Percentiles rank a stretch among this genome's conserved stretches.
phyloP scores from a whole-genome alignment of 2,888 invertebrate species.

The Pseudococcus longispinus region DNA sequence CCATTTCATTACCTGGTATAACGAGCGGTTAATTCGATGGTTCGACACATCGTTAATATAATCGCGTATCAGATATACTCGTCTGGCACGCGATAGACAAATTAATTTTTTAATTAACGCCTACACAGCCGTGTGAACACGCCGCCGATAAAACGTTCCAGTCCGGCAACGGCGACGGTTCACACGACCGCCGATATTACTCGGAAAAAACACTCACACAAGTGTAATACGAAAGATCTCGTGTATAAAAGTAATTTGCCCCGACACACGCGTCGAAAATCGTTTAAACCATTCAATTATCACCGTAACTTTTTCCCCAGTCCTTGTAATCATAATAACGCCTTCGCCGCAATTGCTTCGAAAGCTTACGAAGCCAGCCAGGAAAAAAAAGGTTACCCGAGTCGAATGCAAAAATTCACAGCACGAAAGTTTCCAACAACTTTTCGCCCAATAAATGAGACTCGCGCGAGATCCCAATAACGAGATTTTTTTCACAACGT shows the following conservation, averaged over 20 bases:
- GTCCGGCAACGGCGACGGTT: not conserved
- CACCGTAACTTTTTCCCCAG: not conserved
- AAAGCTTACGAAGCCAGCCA: not conserved
- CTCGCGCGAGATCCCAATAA: conserved; percentile 21
- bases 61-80: conserved; percentile 20
- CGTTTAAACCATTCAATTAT: conserved; percentile 31
- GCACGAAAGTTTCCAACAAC: conserved; percentile 12
- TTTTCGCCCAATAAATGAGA: conserved; percentile 28
- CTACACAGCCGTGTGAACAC: not conserved
- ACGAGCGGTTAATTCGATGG: conserved; percentile 18
- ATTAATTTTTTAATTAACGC: conserved; percentile 34
- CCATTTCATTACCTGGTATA: conserved; percentile 1
- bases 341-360: conserved; percentile 5
- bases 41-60: conserved; percentile 22
- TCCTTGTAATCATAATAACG: conserved; percentile 18
- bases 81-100: conserved; percentile 31
- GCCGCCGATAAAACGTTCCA: not conserved
- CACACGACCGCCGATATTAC: not conserved
- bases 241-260: conserved; percentile 19
- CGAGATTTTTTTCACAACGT: conserved; percentile 12
- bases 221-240: not conserved
- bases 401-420: conserved; percentile 26
- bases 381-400: not conserved
- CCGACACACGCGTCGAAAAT: conserved; percentile 18
- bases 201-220: not conserved